A percentile compares a stretch with the other conserved stretches of the same genome.
These are phyloP conservation scores for Zoroaster sp. DNA, from an alignment of 53 echinoderm and acorn worm species.

Conservation along the genomic window DNA sequence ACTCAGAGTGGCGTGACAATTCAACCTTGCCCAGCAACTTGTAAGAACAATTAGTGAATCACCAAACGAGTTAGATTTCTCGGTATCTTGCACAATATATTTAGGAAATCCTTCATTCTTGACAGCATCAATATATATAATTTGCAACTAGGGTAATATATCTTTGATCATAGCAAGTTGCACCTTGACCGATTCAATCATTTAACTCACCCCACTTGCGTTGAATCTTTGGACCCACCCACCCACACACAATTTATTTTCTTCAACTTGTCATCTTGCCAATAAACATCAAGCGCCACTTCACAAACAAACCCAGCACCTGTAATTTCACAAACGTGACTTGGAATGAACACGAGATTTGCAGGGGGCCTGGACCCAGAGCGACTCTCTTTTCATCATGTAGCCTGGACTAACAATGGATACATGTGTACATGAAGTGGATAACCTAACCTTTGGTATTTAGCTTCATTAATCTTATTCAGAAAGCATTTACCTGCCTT, in stretches of 20 bases:
- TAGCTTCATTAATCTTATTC: background rate
- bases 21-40: background rate
- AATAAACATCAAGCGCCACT: background rate
- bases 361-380: background rate
- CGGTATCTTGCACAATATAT: background rate
- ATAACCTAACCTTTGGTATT: background rate
- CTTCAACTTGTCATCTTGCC: background rate
- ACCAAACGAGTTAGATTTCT: no score
- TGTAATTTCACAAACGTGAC: conserved; percentile 4
- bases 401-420: background rate
- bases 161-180: background rate
- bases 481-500: background rate
- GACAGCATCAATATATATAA: no score
- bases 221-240: background rate
- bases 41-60: background rate
- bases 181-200: background rate
- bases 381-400: background rate
- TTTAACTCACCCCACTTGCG: background rate
- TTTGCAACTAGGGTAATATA: background rate
- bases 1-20: background rate
- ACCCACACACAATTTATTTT: background rate
- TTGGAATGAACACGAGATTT: background rate
- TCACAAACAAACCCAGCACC: background rate
- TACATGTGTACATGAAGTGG: background rate
- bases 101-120: background rate